These are phyloP conservation scores for Caranx ignobilis DNA, from an alignment of 2,113 vertebrate species.

Conservation along the genomic window DNA sequence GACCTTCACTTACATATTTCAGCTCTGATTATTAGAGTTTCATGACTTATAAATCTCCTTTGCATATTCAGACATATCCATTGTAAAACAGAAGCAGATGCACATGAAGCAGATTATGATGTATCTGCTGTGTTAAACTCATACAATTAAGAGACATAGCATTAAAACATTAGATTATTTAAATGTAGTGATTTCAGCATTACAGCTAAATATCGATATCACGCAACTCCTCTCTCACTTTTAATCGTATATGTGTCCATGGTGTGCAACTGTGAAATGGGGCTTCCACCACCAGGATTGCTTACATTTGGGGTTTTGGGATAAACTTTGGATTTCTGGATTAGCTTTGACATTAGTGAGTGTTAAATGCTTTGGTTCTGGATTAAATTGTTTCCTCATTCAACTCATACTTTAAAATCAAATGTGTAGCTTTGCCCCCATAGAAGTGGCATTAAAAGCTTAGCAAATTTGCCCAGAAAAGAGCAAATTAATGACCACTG, in stretches of 20 bases:
- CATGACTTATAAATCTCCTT: neutral
- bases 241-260: constrained; percentile 50
- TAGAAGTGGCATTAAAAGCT: constrained; percentile 77
- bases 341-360: constrained; percentile 75
- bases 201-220: constrained; percentile 56
- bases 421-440: constrained; percentile 60
- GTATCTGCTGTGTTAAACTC: constrained; percentile 5
- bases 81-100: constrained; percentile 30
- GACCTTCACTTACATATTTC: neutral
- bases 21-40: neutral
- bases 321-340: constrained; percentile 77
- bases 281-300: constrained; percentile 53
- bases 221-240: constrained; percentile 19
- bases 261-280: constrained; percentile 7
- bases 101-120: constrained; percentile 14
- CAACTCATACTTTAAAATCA: constrained; percentile 69
- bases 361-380: constrained; percentile 70
- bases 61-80: neutral
- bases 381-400: constrained; percentile 76
- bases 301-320: constrained; percentile 78
- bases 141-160: constrained; percentile 50
- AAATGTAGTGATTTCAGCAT: constrained; percentile 65
- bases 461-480: constrained; percentile 62
- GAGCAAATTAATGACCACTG: constrained; percentile 58
- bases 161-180: constrained; percentile 57